A percentile compares a stretch with the other conserved stretches of the same genome.
Evolutionary conservation across 35 echinoderm and acorn worm species (phyloP).

Genomic region (Holothuria glaberrima): DNA sequence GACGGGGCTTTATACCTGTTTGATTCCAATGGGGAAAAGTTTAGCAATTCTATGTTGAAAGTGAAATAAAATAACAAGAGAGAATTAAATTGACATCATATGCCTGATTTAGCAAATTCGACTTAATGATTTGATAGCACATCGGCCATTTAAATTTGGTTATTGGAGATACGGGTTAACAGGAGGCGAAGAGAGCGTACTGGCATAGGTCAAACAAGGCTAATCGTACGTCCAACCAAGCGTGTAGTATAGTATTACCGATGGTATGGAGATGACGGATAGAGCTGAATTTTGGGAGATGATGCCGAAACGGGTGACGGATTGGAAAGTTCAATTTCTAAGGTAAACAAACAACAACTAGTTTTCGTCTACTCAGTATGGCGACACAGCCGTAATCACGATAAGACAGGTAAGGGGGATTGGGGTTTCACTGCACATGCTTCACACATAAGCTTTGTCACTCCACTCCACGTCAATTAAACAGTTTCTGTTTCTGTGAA

Average conservation of each 20-base stretch:
- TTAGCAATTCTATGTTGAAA: slow-evolving; percentile 24
- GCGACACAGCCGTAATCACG: too few species aligned
- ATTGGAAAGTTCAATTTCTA: too few species aligned
- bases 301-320: too few species aligned
- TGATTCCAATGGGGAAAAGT: slow-evolving; percentile 36
- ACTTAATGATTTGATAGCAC: slow-evolving; percentile 52
- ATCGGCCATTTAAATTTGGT: slow-evolving; percentile 34
- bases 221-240: slow-evolving; percentile 40
- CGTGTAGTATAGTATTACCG: slow-evolving; percentile 23
- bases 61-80: slow-evolving; percentile 50
- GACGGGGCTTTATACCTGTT: slow-evolving; percentile 42
- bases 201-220: slow-evolving; percentile 41
- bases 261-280: too few species aligned
- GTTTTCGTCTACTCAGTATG: too few species aligned
- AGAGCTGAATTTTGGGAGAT: too few species aligned
- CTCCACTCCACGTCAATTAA: too few species aligned
- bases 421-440: too few species aligned
- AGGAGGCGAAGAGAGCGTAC: neutral
- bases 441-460: too few species aligned
- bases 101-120: slow-evolving; percentile 57
- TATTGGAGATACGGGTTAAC: slow-evolving; percentile 9
- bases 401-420: too few species aligned
- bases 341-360: too few species aligned
- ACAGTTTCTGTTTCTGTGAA: too few species aligned
- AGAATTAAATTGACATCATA: slow-evolving; percentile 59